Conservation (phyloP, 1,140 invertebrate species). For the Pseudachorutes palmiensis region DNA sequence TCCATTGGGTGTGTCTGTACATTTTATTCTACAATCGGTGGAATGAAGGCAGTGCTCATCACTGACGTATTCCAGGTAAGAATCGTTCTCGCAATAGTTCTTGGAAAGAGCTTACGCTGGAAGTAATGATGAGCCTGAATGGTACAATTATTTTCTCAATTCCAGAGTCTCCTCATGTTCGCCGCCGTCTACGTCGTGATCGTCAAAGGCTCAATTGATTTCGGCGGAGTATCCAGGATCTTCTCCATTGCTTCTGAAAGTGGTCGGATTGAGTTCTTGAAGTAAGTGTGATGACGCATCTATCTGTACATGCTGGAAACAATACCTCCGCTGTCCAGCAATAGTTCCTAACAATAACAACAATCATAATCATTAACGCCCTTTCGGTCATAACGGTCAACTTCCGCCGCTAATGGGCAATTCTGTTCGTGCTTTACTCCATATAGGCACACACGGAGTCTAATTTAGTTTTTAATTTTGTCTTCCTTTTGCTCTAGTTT, state of each 20-base stretch:
- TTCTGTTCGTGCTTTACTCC: too few species aligned
- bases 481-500: conserved; percentile 45
- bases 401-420: not conserved
- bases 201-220: conserved; percentile 55
- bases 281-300: too few species aligned
- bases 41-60: conserved; percentile 80
- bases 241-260: conserved; percentile 57
- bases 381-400: too few species aligned
- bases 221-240: conserved; percentile 56
- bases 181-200: conserved; percentile 64
- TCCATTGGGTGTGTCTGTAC: conserved; percentile 72
- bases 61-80: conserved; percentile 69
- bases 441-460: too few species aligned
- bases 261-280: conserved; percentile 58
- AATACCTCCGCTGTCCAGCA: not conserved
- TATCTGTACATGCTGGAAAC: too few species aligned
- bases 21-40: conserved; percentile 76
- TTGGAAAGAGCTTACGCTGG: too few species aligned
- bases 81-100: too few species aligned
- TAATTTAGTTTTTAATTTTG: too few species aligned
- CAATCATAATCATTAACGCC: not conserved
- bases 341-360: not conserved
- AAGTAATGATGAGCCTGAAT: not conserved
- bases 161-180: conserved; percentile 66
- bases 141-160: conserved; percentile 8